Evolutionary conservation across 2,888 invertebrate species (phyloP).

Genomic region (Nemotelus pantherinus): DNA sequence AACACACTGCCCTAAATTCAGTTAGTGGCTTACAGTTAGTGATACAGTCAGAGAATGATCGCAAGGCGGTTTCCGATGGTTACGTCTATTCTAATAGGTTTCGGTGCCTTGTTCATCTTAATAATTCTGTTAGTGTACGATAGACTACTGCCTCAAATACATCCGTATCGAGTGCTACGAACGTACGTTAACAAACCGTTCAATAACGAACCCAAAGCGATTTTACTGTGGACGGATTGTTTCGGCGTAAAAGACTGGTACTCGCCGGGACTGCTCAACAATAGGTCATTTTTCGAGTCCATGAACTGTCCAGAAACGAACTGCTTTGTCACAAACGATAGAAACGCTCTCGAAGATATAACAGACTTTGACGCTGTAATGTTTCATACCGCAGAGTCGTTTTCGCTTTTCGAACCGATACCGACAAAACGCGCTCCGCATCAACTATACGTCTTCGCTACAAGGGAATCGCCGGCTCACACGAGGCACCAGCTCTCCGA

Average conservation of each 20-base stretch:
- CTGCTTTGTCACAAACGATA: constrained; percentile 65
- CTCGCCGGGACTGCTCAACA: constrained; percentile 38
- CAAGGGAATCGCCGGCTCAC: constrained; percentile 65
- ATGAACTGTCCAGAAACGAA: constrained; percentile 61
- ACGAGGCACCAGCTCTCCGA: constrained; percentile 59
- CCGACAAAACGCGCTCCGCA: constrained; percentile 60
- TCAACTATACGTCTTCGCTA: constrained; percentile 67
- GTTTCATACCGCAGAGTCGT: constrained; percentile 66
- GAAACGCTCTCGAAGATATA: constrained; percentile 57
- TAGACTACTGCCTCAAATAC: neutral
- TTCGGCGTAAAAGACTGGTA: constrained; percentile 58
- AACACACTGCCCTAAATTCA: too few relatives aligned
- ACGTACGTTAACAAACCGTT: neutral
- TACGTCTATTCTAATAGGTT: too few relatives aligned
- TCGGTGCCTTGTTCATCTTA: too few relatives aligned
- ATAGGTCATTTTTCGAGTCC: neutral
- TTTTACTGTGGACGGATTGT: constrained; percentile 61
- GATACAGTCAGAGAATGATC: too few relatives aligned
- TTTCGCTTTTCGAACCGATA: constrained; percentile 56
- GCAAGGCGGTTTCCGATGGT: too few relatives aligned
- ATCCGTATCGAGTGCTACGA: neutral
- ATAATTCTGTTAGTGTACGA: too few relatives aligned
- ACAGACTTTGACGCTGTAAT: constrained; percentile 67
- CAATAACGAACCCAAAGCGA: constrained; percentile 53
- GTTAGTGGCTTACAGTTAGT: too few relatives aligned